These are phyloP conservation scores for Sussaba pulchella DNA, from an alignment of 2,888 invertebrate species.

Conservation along the genomic window DNA sequence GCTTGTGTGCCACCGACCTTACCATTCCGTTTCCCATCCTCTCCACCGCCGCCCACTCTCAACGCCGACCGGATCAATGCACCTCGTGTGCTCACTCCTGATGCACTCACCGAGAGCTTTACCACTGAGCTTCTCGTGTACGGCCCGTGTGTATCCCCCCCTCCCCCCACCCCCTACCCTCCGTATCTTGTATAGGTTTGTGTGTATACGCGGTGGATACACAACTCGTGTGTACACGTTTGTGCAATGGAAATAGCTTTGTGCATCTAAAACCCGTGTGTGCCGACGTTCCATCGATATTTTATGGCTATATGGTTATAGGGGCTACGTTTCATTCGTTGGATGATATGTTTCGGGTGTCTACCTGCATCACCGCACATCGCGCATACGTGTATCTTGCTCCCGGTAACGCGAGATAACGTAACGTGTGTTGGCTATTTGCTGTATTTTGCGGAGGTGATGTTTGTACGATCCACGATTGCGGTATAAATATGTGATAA, in stretches of 20 bases:
- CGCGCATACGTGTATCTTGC: not conserved
- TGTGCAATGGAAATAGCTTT: constrained; percentile 2
- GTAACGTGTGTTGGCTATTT: too few relatives aligned
- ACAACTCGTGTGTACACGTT: not conserved
- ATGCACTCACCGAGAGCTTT: constrained; percentile 2
- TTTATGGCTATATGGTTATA: constrained; percentile 6
- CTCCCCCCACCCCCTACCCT: too few relatives aligned
- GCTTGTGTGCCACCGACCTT: not conserved
- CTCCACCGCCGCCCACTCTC: constrained; percentile 59
- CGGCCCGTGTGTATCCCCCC: not conserved
- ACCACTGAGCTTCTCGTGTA: not conserved
- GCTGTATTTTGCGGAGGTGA: too few relatives aligned
- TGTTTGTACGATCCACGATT: too few relatives aligned
- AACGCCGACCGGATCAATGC: constrained; percentile 30
- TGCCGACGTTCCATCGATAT: constrained; percentile 18
- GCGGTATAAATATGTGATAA: too few relatives aligned
- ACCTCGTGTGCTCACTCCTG: constrained; percentile 21
- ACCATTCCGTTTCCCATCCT: not conserved
- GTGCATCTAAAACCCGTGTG: not conserved
- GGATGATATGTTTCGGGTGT: not conserved
- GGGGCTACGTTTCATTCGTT: constrained; percentile 2
- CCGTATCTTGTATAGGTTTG: too few relatives aligned
- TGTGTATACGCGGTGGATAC: not conserved
- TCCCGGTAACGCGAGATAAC: too few relatives aligned
- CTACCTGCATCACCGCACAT: not conserved